Conservation (phyloP, 1,140 invertebrate species). For the Macrocentrus cingulum region DNA sequence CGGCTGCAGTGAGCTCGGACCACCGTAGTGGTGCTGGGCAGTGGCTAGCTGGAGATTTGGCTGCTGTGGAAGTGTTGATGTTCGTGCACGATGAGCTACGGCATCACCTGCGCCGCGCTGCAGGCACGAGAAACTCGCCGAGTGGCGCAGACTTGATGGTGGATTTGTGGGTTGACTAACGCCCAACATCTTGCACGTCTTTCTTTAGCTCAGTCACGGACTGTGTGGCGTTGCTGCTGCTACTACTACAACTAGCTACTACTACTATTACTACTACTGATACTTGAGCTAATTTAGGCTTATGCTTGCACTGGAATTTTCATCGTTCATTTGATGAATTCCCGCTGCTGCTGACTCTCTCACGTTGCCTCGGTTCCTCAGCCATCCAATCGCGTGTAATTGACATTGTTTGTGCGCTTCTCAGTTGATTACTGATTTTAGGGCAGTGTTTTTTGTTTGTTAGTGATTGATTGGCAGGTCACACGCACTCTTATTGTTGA, state of each 20-base stretch:
- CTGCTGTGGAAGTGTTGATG: conserved; percentile 57
- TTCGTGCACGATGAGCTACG: conserved; percentile 52
- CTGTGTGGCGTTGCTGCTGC: too few species aligned
- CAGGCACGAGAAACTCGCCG: conserved; percentile 61
- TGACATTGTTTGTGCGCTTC: not conserved
- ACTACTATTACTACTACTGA: too few species aligned
- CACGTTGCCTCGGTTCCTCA: conserved; percentile 7
- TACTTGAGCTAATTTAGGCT: too few species aligned
- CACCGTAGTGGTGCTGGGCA: conserved; percentile 35
- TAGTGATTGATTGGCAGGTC: conserved; percentile 13
- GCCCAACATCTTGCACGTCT: conserved; percentile 48
- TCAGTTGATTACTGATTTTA: conserved; percentile 13
- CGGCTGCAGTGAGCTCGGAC: conserved; percentile 46
- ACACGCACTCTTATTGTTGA: conserved; percentile 16
- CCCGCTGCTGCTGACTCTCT: not conserved
- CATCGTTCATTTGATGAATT: conserved; percentile 10
- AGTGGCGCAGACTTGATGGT: conserved; percentile 58
- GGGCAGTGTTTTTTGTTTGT: conserved; percentile 16
- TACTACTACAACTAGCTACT: too few species aligned
- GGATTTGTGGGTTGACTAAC: conserved; percentile 55
- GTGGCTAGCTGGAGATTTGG: conserved; percentile 39
- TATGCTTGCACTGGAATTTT: not conserved
- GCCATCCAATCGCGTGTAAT: conserved; percentile 7
- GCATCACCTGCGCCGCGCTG: conserved; percentile 49
- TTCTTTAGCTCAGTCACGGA: conserved; percentile 13